Conservation (phyloP, 2,888 invertebrate species). For the Dione juno region DNA sequence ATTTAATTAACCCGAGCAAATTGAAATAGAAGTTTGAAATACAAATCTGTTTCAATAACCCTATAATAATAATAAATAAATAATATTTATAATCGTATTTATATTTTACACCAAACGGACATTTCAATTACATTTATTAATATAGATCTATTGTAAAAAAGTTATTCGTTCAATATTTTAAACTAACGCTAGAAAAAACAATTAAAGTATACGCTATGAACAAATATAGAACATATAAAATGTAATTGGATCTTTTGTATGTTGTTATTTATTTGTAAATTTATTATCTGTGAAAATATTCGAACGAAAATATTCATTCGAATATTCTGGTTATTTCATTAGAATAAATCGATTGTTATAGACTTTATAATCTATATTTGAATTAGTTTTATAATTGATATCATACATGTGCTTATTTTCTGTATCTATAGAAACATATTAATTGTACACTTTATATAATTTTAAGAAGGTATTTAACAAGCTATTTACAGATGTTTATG, state of each 20-base stretch:
- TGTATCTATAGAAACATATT: background rate
- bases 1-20: too few relatives aligned
- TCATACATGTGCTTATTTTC: background rate
- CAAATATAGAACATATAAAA: background rate
- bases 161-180: background rate
- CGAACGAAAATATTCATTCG: background rate
- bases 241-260: slow-evolving; percentile 12
- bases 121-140: slow-evolving; percentile 4
- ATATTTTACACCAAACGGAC: background rate
- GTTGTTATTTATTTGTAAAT: slow-evolving; percentile 1
- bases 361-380: background rate
- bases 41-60: too few relatives aligned
- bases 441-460: background rate
- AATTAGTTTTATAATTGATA: background rate
- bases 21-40: too few relatives aligned
- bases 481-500: too few relatives aligned
- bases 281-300: slow-evolving; percentile 15
- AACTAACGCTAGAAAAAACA: background rate
- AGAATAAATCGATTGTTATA: slow-evolving; percentile 1
- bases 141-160: background rate
- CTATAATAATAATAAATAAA: too few relatives aligned
- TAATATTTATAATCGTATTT: too few relatives aligned
- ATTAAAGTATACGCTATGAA: background rate
- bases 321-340: slow-evolving; percentile 2
- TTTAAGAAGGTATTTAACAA: background rate